A percentile compares a stretch with the other conserved stretches of the same genome.
phyloP scores from a whole-genome alignment of 2,888 invertebrate genomes.

The Scaptomyza polygonia region DNA sequence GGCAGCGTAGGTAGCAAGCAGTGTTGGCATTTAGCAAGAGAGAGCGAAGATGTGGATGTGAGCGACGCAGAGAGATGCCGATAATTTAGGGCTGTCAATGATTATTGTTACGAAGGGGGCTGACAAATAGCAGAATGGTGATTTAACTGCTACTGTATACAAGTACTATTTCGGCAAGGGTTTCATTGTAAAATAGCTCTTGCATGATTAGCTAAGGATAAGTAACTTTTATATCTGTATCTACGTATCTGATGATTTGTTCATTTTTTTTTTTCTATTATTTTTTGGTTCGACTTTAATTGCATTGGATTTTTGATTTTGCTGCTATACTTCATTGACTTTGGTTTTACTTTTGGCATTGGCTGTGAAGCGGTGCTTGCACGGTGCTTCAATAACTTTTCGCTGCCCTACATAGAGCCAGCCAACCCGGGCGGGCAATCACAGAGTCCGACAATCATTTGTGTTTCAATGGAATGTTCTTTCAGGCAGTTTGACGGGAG shows the following conservation, averaged over 20 bases:
- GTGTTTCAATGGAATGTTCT: constrained; percentile 54
- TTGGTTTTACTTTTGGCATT: constrained; percentile 70
- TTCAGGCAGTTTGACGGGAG: constrained; percentile 51
- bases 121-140: not conserved
- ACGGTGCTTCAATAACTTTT: constrained; percentile 57
- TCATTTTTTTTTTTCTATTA: too few relatives aligned
- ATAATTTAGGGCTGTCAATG: constrained; percentile 7
- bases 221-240: constrained; percentile 9
- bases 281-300: constrained; percentile 45
- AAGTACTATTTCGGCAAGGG: not conserved
- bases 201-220: not conserved
- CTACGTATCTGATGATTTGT: constrained; percentile 30
- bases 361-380: constrained; percentile 54
- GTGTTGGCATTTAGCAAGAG: constrained; percentile 4
- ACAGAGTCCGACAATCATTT: constrained; percentile 49
- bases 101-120: not conserved
- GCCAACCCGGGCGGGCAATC: constrained; percentile 38
- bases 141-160: not conserved
- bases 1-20: constrained; percentile 7
- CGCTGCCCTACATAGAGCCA: constrained; percentile 39
- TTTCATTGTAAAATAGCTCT: not conserved
- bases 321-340: constrained; percentile 61
- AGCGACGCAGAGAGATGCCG: not conserved
- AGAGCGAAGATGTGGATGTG: constrained; percentile 8
- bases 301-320: constrained; percentile 54